A percentile compares a stretch with the other conserved stretches of the same genome.
Evolutionary conservation across 2,797 vertebrate genomes (phyloP).

Genomic region (Acrocephalus scirpaceus): DNA sequence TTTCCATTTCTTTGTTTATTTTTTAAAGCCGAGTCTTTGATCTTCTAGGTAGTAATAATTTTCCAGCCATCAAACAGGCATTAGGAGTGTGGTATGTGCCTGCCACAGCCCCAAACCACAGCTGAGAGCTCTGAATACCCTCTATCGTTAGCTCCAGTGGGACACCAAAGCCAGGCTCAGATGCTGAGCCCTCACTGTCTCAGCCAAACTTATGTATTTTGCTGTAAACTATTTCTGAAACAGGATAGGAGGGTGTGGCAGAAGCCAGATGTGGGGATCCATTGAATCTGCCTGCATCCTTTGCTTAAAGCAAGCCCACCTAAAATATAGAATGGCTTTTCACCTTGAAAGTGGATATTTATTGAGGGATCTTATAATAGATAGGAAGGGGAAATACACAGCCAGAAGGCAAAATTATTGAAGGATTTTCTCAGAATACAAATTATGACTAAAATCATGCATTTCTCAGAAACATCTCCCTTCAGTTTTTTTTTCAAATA

Average conservation of each 20-base stretch:
- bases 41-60: constrained; percentile 29
- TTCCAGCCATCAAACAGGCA: constrained; percentile 20
- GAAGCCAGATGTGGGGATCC: rapidly evolving
- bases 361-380: background rate
- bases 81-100: background rate
- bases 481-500: background rate
- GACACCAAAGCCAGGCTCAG: background rate
- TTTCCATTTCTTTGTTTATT: constrained; percentile 20
- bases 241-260: background rate
- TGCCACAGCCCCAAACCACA: constrained; percentile 21
- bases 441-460: background rate
- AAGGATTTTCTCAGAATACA: background rate
- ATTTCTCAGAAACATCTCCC: background rate
- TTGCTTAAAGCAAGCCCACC: background rate
- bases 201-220: background rate
- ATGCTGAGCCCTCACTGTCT: background rate
- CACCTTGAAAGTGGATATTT: background rate
- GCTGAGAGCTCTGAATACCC: background rate
- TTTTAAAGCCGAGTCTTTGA: constrained; percentile 23
- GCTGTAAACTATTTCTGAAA: background rate
- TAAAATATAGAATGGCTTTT: background rate
- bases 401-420: background rate
- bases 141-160: background rate
- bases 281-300: background rate
- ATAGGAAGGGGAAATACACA: background rate